phyloP scores from a whole-genome alignment of 2,113 vertebrate species.

The Podarcis raffonei region DNA sequence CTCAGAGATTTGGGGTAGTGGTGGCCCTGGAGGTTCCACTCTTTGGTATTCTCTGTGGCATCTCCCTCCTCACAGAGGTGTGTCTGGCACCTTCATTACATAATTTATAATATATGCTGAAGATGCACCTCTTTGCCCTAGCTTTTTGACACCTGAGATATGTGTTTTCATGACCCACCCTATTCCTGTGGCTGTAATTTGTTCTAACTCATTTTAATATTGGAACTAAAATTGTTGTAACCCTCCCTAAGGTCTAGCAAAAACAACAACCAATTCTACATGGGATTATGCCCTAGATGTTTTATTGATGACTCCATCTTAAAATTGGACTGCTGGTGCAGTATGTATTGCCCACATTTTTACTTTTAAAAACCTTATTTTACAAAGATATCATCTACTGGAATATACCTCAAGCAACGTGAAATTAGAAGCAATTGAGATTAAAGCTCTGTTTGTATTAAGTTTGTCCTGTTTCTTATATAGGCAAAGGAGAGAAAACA shows the following conservation, averaged over 20 bases:
- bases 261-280: not conserved
- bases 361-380: slow-evolving; percentile 42
- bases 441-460: slow-evolving; percentile 44
- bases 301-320: slow-evolving; percentile 11
- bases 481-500: slow-evolving; percentile 1
- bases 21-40: too few relatives aligned
- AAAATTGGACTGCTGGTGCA: not conserved
- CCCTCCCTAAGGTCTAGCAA: not conserved
- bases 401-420: slow-evolving; percentile 33
- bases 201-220: too few relatives aligned
- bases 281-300: not conserved
- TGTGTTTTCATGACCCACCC: too few relatives aligned
- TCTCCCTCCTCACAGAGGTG: too few relatives aligned
- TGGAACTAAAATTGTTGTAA: too few relatives aligned
- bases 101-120: too few relatives aligned
- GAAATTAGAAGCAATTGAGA: slow-evolving; percentile 54
- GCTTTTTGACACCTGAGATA: too few relatives aligned
- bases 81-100: too few relatives aligned
- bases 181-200: too few relatives aligned
- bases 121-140: too few relatives aligned
- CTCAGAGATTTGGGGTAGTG: too few relatives aligned
- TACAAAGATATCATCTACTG: slow-evolving; percentile 29
- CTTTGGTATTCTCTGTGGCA: too few relatives aligned
- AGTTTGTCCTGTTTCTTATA: slow-evolving; percentile 18
- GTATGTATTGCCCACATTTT: slow-evolving; percentile 46